Base-by-base conservation (phyloP, 2,888 invertebrate genomes). In the Ditula angustiorana region DNA sequence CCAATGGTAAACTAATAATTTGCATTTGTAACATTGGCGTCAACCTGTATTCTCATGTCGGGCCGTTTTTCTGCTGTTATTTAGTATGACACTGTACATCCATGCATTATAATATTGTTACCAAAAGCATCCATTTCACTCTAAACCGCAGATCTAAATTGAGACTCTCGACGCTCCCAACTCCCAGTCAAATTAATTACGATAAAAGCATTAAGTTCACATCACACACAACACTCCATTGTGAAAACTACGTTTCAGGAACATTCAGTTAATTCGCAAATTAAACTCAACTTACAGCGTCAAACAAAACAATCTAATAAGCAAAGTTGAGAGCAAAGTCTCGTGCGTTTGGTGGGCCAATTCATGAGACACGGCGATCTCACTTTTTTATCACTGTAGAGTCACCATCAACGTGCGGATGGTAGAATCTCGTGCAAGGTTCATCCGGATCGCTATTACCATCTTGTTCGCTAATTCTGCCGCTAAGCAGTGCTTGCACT, bases 281-380 rank as follows among this genome's bases (percentile, higher is more conserved):
- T 64, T 64, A 64, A 64, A 64, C 57, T 63, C 30, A 57, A 57
- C 64, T 64, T 59, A 59, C 77, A 74, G 74, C 76, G 74, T 72
- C 74, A 81, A 84, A 88, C 87, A 83, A 88, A 85, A 87, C 89
- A 88, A 88, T 85, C 82, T 81, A 87, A 88, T 89, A 86, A 83
- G 77, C 78, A 77, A 85, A 88, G 83, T 87, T 86, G 78, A 83
- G 83, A 81, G 82, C 80, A 81, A 83, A 86, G 83, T 85, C 79
- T 82, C 73, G 73, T 72, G 63, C 57, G 64, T 70, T 62, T 16
- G 24, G 26, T 52, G 66, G 68, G 19, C 2, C 30, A 68, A 74
- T n/a, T n/a, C 19, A 13, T 61, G 10, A 10, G 41, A 10, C 4
- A 5, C 2, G 5, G 46, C 24, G 46, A 21, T 44, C 0, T 41